Evolutionary conservation across 2,797 vertebrate genomes (phyloP).

Genomic region (Eulemur albifrons): DNA sequence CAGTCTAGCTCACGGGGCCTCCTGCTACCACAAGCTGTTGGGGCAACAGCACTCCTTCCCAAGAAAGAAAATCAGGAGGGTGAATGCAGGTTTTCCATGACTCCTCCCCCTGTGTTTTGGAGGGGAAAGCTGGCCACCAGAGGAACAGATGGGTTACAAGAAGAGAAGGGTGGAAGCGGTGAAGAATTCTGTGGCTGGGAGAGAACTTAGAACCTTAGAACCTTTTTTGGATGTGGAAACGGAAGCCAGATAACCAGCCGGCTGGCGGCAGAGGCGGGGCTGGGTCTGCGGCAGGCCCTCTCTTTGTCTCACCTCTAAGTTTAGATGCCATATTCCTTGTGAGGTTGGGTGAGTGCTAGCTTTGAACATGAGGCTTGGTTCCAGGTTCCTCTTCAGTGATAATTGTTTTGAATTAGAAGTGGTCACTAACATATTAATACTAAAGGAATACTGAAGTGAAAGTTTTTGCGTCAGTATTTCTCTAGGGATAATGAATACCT

Average conservation of each 20-base stretch:
- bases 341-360: background rate
- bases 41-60: background rate
- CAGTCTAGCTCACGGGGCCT: background rate
- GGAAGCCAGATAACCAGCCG: background rate
- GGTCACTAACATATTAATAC: background rate
- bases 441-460: constrained; percentile 2
- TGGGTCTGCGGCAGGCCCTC: background rate
- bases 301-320: background rate
- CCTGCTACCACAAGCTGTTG: background rate
- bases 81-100: background rate
- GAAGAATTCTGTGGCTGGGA: background rate
- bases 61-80: constrained; percentile 1
- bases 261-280: background rate
- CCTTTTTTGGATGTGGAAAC: background rate
- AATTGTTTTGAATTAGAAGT: background rate
- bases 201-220: background rate
- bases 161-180: background rate
- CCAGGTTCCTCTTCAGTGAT: background rate
- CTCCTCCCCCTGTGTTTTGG: background rate
- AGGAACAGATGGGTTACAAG: background rate
- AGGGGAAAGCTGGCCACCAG: background rate
- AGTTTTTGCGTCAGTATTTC: background rate
- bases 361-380: constrained; percentile 24
- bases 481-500: constrained; percentile 31
- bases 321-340: background rate